Conservation (phyloP, 2,888 invertebrate species). For the Gibbula magus region DNA sequence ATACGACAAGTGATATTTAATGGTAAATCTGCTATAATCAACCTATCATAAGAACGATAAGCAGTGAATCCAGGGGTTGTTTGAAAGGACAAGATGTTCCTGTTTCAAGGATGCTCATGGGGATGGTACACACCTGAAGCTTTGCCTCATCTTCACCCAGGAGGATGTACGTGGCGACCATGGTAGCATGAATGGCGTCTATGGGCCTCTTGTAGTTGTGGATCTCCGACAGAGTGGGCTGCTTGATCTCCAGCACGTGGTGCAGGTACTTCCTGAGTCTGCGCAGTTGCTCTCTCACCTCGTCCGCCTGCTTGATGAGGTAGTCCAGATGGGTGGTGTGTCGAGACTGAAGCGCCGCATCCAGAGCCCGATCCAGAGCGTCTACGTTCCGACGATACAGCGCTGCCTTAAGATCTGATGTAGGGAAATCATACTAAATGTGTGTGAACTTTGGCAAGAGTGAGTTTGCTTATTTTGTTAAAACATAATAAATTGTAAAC, state of each 20-base stretch:
- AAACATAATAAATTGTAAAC: background rate
- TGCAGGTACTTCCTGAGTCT: slow-evolving; percentile 46
- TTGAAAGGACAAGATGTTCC: too few species aligned
- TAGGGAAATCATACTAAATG: background rate
- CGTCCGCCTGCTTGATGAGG: slow-evolving; percentile 49
- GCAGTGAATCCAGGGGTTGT: too few species aligned
- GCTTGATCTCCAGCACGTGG: slow-evolving; percentile 48
- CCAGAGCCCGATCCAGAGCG: slow-evolving; percentile 41
- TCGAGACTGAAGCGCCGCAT: slow-evolving; percentile 41
- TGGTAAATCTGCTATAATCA: too few species aligned
- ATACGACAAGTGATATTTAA: too few species aligned
- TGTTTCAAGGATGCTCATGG: background rate
- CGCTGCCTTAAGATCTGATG: slow-evolving; percentile 45
- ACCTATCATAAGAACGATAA: too few species aligned
- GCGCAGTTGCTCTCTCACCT: slow-evolving; percentile 46
- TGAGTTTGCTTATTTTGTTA: background rate
- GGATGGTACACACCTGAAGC: slow-evolving; percentile 37
- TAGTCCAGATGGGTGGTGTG: slow-evolving; percentile 42
- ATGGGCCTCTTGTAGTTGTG: slow-evolving; percentile 46
- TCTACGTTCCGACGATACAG: slow-evolving; percentile 43
- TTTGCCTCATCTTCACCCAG: slow-evolving; percentile 43
- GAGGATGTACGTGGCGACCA: slow-evolving; percentile 49
- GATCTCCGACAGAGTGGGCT: slow-evolving; percentile 47
- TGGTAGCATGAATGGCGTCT: slow-evolving; percentile 45
- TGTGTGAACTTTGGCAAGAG: background rate